Evolutionary conservation across 1,140 invertebrate genomes (phyloP).

Genomic region (Wiebesia pumilae): DNA sequence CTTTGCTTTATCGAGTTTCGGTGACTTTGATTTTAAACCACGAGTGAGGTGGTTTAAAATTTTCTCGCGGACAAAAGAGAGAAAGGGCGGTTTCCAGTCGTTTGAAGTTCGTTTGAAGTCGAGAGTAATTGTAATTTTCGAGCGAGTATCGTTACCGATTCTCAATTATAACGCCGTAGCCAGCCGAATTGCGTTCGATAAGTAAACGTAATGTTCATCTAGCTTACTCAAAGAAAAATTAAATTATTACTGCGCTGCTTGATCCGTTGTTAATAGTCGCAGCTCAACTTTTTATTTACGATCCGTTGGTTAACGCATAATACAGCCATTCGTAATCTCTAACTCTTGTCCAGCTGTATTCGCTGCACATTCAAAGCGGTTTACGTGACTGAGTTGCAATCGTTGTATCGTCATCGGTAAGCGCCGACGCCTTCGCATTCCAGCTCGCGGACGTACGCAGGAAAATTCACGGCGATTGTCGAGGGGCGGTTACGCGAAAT

Average conservation of each 20-base stretch:
- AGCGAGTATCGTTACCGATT: background rate
- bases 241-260: too few relatives aligned
- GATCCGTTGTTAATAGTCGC: too few relatives aligned
- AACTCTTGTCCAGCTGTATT: background rate
- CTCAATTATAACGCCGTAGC: too few relatives aligned
- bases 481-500: slow-evolving; percentile 1
- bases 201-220: background rate
- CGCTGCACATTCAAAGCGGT: background rate
- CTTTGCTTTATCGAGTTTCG: background rate
- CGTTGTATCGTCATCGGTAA: background rate
- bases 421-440: background rate
- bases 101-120: too few relatives aligned
- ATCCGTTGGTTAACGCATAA: background rate
- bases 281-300: background rate
- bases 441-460: background rate
- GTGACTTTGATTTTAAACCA: background rate
- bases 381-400: background rate
- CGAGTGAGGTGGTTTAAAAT: background rate
- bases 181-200: background rate
- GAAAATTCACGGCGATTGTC: background rate
- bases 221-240: background rate
- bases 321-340: background rate
- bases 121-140: background rate
- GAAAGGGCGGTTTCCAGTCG: background rate
- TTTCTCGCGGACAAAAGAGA: background rate